Evolutionary conservation across 1,140 invertebrate species (phyloP).

Genomic region (Heterodera schachtii): DNA sequence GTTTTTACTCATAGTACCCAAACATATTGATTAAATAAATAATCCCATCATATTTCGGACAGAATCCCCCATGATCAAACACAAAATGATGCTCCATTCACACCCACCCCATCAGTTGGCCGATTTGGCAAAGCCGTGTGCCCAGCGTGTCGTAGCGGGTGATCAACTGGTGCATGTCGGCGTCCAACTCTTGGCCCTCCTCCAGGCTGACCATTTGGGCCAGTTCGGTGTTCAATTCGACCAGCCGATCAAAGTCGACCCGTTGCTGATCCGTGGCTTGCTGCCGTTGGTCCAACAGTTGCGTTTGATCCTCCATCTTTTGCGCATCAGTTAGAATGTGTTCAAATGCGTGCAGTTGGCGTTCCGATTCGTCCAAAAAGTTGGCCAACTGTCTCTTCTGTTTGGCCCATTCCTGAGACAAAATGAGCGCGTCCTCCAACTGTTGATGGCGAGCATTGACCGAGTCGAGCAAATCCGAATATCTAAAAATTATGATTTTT

Average conservation of each 20-base stretch:
- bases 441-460: conserved; percentile 82
- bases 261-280: conserved; percentile 84
- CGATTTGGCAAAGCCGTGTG: conserved; percentile 43
- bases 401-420: conserved; percentile 73
- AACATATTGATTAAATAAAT: too few species aligned
- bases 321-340: conserved; percentile 46
- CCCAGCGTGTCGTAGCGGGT: conserved; percentile 47
- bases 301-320: conserved; percentile 44
- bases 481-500: too few species aligned
- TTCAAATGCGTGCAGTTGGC: conserved; percentile 78
- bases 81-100: too few species aligned
- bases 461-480: conserved; percentile 68
- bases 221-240: conserved; percentile 66
- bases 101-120: conserved; percentile 29
- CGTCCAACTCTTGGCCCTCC: conserved; percentile 78
- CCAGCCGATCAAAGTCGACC: conserved; percentile 79
- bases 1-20: too few species aligned
- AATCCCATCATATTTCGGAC: too few species aligned
- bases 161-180: conserved; percentile 36
- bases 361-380: conserved; percentile 87
- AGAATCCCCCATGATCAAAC: too few species aligned
- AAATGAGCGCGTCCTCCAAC: conserved; percentile 82
- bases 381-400: conserved; percentile 79
- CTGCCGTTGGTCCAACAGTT: conserved; percentile 73
- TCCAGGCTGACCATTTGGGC: conserved; percentile 89